phyloP scores from a whole-genome alignment of 2,888 invertebrate genomes.

The Sphaerophoria taeniata region DNA sequence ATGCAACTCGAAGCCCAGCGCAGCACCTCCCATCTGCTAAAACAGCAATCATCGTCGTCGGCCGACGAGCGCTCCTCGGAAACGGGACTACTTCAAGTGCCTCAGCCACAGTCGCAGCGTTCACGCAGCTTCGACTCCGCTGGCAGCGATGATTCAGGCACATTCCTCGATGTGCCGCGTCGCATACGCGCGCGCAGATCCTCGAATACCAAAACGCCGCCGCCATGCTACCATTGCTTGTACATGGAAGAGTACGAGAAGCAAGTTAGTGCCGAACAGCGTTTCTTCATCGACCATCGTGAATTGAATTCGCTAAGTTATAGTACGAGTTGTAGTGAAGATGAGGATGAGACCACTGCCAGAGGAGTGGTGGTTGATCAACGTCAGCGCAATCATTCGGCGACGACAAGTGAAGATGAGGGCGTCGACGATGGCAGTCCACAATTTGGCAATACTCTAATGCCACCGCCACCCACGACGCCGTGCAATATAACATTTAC shows the following conservation, averaged over 20 bases:
- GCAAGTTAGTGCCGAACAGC: constrained; percentile 83
- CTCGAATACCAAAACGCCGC: constrained; percentile 86
- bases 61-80: constrained; percentile 82
- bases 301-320: constrained; percentile 83
- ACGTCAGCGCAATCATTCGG: constrained; percentile 76
- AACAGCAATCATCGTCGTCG: constrained; percentile 80
- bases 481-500: constrained; percentile 87
- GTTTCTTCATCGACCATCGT: constrained; percentile 80
- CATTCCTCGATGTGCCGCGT: constrained; percentile 85
- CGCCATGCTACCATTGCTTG: constrained; percentile 90
- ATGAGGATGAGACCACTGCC: constrained; percentile 81
- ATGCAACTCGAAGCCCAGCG: constrained; percentile 91
- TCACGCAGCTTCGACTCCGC: constrained; percentile 91
- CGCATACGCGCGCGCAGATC: constrained; percentile 87
- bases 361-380: constrained; percentile 70
- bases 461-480: constrained; percentile 82
- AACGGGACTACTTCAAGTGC: constrained; percentile 85
- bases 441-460: constrained; percentile 82
- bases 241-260: constrained; percentile 90
- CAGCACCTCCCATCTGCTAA: constrained; percentile 78
- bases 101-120: constrained; percentile 87
- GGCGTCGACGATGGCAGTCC: constrained; percentile 83
- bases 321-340: constrained; percentile 84
- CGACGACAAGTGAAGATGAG: constrained; percentile 83
- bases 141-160: constrained; percentile 87